Conservation (phyloP, 2,797 vertebrate species). For the Alauda arvensis region DNA sequence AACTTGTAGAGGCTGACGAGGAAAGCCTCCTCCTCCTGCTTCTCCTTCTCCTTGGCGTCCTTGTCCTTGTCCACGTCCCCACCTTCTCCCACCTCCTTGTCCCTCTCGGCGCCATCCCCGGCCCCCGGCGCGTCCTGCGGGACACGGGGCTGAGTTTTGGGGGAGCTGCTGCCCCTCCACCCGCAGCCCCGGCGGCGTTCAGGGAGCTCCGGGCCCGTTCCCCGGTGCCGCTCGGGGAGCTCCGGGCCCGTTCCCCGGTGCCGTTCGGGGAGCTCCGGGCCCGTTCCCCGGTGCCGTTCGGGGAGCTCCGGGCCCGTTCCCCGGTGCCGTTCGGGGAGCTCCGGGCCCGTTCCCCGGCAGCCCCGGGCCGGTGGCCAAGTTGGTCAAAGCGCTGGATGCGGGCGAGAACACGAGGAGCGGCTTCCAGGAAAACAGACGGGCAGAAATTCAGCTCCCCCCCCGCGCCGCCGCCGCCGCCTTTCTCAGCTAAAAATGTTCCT, state of each 20-base stretch:
- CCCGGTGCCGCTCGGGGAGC: neutral
- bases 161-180: neutral
- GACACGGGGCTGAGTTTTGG: neutral
- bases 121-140: neutral
- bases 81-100: neutral
- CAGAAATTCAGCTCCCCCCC: neutral
- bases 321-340: too few relatives aligned
- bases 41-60: slow-evolving; percentile 76
- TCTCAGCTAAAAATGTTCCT: slow-evolving; percentile 24
- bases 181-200: too few relatives aligned
- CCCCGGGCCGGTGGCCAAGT: slow-evolving; percentile 5
- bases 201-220: neutral
- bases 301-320: neutral
- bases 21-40: slow-evolving; percentile 86
- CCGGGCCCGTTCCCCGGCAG: neutral
- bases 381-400: slow-evolving; percentile 22
- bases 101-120: neutral
- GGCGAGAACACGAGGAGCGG: slow-evolving; percentile 18
- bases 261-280: too few relatives aligned
- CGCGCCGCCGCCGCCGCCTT: neutral
- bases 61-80: slow-evolving; percentile 61
- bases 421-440: slow-evolving; percentile 56
- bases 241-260: neutral
- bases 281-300: too few relatives aligned
- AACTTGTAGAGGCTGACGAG: slow-evolving; percentile 85